These are phyloP conservation scores for Myotis planiceps DNA, from an alignment of 2,797 vertebrate species.

Conservation along the genomic window DNA sequence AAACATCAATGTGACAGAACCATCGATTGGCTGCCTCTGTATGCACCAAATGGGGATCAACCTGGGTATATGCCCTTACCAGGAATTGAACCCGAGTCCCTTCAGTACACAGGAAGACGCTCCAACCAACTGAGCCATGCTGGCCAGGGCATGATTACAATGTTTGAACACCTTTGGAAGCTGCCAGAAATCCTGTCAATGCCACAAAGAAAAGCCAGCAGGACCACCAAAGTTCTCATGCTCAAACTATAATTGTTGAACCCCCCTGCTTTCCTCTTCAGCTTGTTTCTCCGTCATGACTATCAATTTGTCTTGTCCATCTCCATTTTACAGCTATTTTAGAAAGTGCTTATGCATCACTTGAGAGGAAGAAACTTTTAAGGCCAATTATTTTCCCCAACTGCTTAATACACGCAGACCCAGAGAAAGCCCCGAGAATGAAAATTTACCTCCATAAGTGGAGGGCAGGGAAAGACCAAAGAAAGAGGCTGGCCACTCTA, in stretches of 20 bases:
- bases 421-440: not conserved
- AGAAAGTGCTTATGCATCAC: not conserved
- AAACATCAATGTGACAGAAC: not conserved
- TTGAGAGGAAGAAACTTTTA: slow-evolving; percentile 42
- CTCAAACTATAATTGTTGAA: not conserved
- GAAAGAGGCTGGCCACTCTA: not conserved
- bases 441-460: not conserved
- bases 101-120: not conserved
- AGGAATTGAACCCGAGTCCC: not conserved
- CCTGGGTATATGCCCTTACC: not conserved
- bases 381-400: slow-evolving; percentile 61
- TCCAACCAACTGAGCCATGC: not conserved
- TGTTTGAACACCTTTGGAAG: not conserved
- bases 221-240: not conserved
- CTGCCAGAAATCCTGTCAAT: not conserved
- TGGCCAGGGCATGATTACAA: not conserved
- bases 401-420: not conserved
- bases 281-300: not conserved
- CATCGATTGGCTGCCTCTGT: not conserved
- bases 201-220: not conserved
- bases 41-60: not conserved
- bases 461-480: not conserved
- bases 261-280: not conserved
- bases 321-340: not conserved
- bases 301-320: not conserved